Percentiles rank a stretch among this genome's conserved stretches.
Conservation (phyloP, 2,888 invertebrate genomes). For the Acanthacorydalis orientalis region DNA sequence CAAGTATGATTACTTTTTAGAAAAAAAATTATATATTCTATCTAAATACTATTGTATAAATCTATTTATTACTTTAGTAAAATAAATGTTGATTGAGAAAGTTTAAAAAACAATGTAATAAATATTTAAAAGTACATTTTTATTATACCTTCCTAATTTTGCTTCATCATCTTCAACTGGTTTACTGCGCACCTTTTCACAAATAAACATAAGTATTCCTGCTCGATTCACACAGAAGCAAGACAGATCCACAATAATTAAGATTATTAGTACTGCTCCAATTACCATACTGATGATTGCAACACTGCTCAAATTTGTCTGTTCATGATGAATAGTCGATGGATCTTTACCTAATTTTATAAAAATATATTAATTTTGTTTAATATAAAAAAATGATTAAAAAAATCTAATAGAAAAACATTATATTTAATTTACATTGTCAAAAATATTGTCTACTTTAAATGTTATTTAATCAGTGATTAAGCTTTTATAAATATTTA, state of each 20-base stretch:
- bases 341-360: slow-evolving; percentile 15
- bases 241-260: slow-evolving; percentile 71
- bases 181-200: slow-evolving; percentile 42
- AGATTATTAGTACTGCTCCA: slow-evolving; percentile 59
- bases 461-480: too few relatives aligned
- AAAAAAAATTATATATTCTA: too few relatives aligned
- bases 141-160: slow-evolving; percentile 73
- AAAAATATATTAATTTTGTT: not conserved
- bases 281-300: slow-evolving; percentile 76
- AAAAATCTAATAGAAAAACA: not conserved
- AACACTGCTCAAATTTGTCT: slow-evolving; percentile 45
- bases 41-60: too few relatives aligned
- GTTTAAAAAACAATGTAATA: not conserved
- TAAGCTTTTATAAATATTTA: too few relatives aligned
- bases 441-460: too few relatives aligned
- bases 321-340: slow-evolving; percentile 19
- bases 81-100: not conserved
- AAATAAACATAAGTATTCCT: slow-evolving; percentile 52
- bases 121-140: too few relatives aligned
- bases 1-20: too few relatives aligned
- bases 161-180: slow-evolving; percentile 55
- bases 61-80: too few relatives aligned
- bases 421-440: too few relatives aligned
- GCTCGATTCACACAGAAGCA: slow-evolving; percentile 51
- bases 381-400: not conserved